Base-by-base conservation (phyloP, 2,113 vertebrate species). In the Chaetorhynchus papuensis region DNA sequence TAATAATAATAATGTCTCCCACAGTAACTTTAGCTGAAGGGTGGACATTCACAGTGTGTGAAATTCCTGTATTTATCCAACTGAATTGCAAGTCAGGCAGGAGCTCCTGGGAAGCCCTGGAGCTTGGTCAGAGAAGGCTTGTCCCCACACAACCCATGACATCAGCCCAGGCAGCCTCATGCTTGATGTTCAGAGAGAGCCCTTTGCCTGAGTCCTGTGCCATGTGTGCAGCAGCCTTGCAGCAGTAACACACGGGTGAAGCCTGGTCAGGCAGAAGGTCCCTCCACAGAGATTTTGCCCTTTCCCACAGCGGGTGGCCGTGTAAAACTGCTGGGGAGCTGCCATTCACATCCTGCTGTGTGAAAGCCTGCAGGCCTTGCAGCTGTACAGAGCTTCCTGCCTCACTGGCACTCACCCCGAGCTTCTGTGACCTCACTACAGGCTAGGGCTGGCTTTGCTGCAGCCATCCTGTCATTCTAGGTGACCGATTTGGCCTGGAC, bases 101-200 rank as follows among this genome's bases (percentile, higher is more conserved):
- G 15, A 88, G 20, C 13, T 69, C 22, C 42, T 49, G n/a, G 45
- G 20, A 76, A 72, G 31, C 4, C n/a, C 37, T 35, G 49, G 31
- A 68, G 15, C 27, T 64, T 65, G 44, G 3, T 44, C 63, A 86
- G 27, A 53, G 49, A 52, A 75, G 52, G 37, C 5, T 60, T 39
- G 27, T 10, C 59, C 53, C 44, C 65, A 57, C 53, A 60, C 0
- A 5, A 3, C 19, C 23, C 64, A 19, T 45, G 23, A 21, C 10
- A 12, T 0, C 50, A 47, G 41, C 16, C 3, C n/a, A 70, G 76
- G 42, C 7, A 42, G 17, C 8, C 6, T 30, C 11, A 3, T 70
- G 50, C 26, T 13, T 2, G 0, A 4, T 2, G 3, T 23, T 54
- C 15, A 23, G 19, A 24, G 42, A 17, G 27, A 63, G 37, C 31